Evolutionary conservation across 2,113 vertebrate genomes (phyloP).

Genomic region (Tenrec ecaudatus): DNA sequence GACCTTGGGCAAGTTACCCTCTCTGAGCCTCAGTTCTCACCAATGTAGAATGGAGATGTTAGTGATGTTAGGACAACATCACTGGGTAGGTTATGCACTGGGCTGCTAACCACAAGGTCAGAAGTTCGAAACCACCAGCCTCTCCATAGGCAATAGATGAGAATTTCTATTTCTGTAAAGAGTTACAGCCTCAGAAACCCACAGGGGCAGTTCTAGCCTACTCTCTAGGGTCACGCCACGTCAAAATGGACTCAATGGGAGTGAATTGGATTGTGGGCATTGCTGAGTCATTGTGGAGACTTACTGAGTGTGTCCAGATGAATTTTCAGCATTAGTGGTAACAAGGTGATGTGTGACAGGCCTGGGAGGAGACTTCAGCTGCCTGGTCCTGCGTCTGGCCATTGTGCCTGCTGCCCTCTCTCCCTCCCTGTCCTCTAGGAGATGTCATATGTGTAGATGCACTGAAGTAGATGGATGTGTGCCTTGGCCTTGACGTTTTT

Average conservation of each 20-base stretch:
- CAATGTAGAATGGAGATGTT: too few relatives aligned
- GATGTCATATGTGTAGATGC: not conserved
- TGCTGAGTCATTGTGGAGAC: too few relatives aligned
- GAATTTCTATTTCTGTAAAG: too few relatives aligned
- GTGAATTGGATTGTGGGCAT: too few relatives aligned
- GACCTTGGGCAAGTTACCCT: not conserved
- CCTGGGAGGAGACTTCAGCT: not conserved
- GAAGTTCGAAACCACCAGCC: too few relatives aligned
- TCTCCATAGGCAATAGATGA: too few relatives aligned
- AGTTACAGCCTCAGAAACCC: too few relatives aligned
- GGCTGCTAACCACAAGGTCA: too few relatives aligned
- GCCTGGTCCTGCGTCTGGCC: not conserved
- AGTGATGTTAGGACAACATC: not conserved
- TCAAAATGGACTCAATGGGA: too few relatives aligned
- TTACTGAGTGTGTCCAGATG: not conserved
- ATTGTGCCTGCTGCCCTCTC: not conserved
- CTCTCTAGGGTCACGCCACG: too few relatives aligned
- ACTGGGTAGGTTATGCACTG: too few relatives aligned
- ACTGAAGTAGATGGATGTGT: not conserved
- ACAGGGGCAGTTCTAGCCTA: too few relatives aligned
- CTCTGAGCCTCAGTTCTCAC: not conserved
- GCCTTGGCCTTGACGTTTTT: fast-evolving
- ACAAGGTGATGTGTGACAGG: not conserved
- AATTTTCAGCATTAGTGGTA: not conserved
- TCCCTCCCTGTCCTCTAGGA: not conserved